These are phyloP conservation scores for Scaptomyza reducta DNA, from an alignment of 2,888 invertebrate genomes.

Conservation along the genomic window DNA sequence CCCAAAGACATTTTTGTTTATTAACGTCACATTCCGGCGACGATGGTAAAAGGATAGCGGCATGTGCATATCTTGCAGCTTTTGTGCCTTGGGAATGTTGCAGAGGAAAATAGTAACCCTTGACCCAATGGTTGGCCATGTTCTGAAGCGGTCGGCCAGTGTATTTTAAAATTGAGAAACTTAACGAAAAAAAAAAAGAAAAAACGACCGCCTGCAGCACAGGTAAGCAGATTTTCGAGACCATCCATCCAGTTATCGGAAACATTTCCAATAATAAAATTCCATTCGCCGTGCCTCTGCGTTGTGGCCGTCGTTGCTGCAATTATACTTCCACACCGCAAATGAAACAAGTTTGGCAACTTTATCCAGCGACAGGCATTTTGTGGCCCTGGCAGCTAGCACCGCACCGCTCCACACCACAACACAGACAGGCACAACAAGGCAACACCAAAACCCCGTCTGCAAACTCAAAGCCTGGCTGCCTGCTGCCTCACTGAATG, in stretches of 20 bases:
- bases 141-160: constrained; percentile 5
- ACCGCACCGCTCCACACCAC: constrained; percentile 15
- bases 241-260: constrained; percentile 49
- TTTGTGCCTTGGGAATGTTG: constrained; percentile 4
- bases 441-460: constrained; percentile 9
- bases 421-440: constrained; percentile 26
- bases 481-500: constrained; percentile 6
- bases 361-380: constrained; percentile 73
- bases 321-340: constrained; percentile 76
- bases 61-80: constrained; percentile 29
- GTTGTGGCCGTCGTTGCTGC: constrained; percentile 50
- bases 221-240: constrained; percentile 43
- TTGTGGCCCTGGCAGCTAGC: constrained; percentile 58
- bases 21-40: constrained; percentile 47
- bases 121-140: constrained; percentile 41
- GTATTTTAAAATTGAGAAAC: constrained; percentile 23
- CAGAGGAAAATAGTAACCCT: constrained; percentile 34
- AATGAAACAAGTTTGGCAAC: constrained; percentile 80
- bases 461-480: constrained; percentile 22
- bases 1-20: constrained; percentile 45
- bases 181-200: constrained; percentile 1
- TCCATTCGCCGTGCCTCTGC: constrained; percentile 48
- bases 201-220: constrained; percentile 9
- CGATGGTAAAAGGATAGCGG: constrained; percentile 33
- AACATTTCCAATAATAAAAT: constrained; percentile 79